These are phyloP conservation scores for Tetramorium simillimum DNA, from an alignment of 1,140 invertebrate genomes.

Conservation along the genomic window DNA sequence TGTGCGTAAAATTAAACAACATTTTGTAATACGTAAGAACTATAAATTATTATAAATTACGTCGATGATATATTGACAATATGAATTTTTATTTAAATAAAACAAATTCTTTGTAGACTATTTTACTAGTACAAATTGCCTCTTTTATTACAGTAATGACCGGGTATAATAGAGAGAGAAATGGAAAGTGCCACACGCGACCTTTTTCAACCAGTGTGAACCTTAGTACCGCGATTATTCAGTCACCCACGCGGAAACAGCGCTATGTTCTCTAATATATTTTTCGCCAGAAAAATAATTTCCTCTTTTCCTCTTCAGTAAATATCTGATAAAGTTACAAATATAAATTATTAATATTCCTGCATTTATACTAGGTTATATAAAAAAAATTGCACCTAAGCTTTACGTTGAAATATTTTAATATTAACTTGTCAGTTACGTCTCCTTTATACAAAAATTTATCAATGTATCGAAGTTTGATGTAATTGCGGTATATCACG, in stretches of 20 bases:
- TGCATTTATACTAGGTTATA: neutral
- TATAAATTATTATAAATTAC: neutral
- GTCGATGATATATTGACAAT: neutral
- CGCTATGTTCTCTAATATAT: neutral
- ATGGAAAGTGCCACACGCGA: neutral
- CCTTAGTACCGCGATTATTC: slow-evolving; percentile 39
- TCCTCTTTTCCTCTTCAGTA: neutral
- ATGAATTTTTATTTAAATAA: slow-evolving; percentile 6
- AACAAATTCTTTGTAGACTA: neutral
- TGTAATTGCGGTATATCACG: neutral
- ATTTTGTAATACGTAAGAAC: slow-evolving; percentile 4
- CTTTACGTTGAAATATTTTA: neutral
- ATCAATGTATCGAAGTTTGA: neutral
- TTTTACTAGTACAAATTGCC: slow-evolving; percentile 9
- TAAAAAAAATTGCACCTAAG: too few relatives aligned
- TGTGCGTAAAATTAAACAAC: neutral
- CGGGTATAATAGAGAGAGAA: neutral
- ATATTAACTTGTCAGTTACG: neutral
- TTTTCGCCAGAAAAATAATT: neutral
- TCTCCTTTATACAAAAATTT: neutral
- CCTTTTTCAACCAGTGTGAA: slow-evolving; percentile 12
- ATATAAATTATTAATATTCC: neutral
- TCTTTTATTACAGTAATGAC: neutral
- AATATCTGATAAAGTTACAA: neutral
- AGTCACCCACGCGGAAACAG: slow-evolving; percentile 25